These are phyloP conservation scores for Littorina saxatilis DNA, from an alignment of 1,140 invertebrate genomes.

Conservation along the genomic window DNA sequence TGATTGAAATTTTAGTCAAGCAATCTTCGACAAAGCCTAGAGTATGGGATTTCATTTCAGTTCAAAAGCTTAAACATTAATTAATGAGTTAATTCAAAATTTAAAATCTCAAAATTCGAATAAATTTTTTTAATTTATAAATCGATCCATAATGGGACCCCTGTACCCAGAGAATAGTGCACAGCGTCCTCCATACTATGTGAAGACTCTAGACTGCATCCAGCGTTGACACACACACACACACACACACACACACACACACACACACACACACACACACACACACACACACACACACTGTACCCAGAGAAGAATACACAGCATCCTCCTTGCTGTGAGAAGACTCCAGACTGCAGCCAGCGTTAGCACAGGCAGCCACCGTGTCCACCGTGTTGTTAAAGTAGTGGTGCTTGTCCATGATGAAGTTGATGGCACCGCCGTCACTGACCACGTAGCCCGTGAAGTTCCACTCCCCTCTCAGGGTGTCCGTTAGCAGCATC, in stretches of 20 bases:
- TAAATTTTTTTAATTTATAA: too few relatives aligned
- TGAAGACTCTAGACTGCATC: slow-evolving; percentile 34
- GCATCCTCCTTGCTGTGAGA: neutral
- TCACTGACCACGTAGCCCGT: slow-evolving; percentile 72
- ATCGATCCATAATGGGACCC: too few relatives aligned
- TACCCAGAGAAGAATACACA: slow-evolving; percentile 50
- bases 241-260: too few relatives aligned
- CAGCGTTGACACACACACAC: slow-evolving; percentile 46
- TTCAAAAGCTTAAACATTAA: too few relatives aligned
- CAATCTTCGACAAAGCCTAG: too few relatives aligned
- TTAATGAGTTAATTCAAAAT: too few relatives aligned
- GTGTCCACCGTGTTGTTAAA: slow-evolving; percentile 50
- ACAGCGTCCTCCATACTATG: neutral
- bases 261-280: too few relatives aligned
- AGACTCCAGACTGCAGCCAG: slow-evolving; percentile 38
- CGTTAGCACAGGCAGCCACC: slow-evolving; percentile 49
- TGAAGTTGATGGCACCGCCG: slow-evolving; percentile 65
- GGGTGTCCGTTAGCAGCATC: slow-evolving; percentile 66
- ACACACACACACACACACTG: too few relatives aligned
- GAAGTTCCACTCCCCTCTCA: slow-evolving; percentile 69
- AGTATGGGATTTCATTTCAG: too few relatives aligned
- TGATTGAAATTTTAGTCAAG: too few relatives aligned
- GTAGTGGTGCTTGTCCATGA: slow-evolving; percentile 57
- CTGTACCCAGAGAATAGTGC: slow-evolving; percentile 54
- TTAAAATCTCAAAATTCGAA: too few relatives aligned